These are phyloP conservation scores for Verasper variegatus DNA, from an alignment of 2,113 vertebrate genomes.

Conservation along the genomic window DNA sequence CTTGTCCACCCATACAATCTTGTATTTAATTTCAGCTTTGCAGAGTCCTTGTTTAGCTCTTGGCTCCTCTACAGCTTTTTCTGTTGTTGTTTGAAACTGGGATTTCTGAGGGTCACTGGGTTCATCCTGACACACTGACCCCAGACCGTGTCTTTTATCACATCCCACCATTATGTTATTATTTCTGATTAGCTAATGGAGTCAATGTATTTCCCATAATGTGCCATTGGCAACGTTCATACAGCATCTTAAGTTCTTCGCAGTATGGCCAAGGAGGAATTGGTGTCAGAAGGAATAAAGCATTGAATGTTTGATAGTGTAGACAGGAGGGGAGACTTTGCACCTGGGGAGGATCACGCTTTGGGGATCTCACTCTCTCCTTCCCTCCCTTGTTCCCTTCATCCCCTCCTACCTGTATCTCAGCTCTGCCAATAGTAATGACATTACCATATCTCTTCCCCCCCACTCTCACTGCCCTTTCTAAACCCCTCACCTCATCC, in stretches of 20 bases:
- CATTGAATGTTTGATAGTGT: slow-evolving; percentile 21
- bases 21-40: slow-evolving; percentile 72
- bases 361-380: slow-evolving; percentile 44
- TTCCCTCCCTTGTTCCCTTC: slow-evolving; percentile 36
- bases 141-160: slow-evolving; percentile 3
- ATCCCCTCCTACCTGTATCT: slow-evolving; percentile 47
- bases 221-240: neutral
- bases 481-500: slow-evolving; percentile 65
- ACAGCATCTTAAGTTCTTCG: slow-evolving; percentile 1
- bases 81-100: slow-evolving; percentile 55
- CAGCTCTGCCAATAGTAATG: slow-evolving; percentile 59
- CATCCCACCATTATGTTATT: neutral
- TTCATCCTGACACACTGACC: slow-evolving; percentile 61
- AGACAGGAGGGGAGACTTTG: slow-evolving; percentile 40
- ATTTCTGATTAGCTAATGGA: slow-evolving; percentile 29
- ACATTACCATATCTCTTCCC: slow-evolving; percentile 68
- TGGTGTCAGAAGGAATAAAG: slow-evolving; percentile 55
- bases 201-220: slow-evolving; percentile 42
- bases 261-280: slow-evolving; percentile 21
- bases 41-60: slow-evolving; percentile 65
- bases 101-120: slow-evolving; percentile 51
- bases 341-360: slow-evolving; percentile 44
- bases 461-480: slow-evolving; percentile 38
- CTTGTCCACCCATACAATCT: slow-evolving; percentile 54
- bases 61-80: slow-evolving; percentile 36